These are phyloP conservation scores for Pegoplata infirma DNA, from an alignment of 2,888 invertebrate genomes.

Conservation along the genomic window DNA sequence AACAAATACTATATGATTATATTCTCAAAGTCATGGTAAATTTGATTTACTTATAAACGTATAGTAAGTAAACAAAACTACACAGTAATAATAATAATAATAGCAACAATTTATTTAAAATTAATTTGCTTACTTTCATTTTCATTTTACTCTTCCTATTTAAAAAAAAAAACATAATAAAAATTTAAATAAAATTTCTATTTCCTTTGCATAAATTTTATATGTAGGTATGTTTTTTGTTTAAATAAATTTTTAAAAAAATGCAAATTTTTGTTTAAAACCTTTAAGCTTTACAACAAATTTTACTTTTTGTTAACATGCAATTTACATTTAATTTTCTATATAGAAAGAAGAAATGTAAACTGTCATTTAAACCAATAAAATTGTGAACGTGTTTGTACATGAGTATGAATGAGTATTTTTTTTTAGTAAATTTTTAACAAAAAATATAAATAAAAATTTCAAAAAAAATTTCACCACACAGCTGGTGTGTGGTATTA, in stretches of 20 bases:
- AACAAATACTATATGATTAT: neutral
- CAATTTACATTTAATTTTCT: slow-evolving; percentile 47
- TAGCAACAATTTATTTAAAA: slow-evolving; percentile 5
- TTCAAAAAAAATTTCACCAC: slow-evolving; percentile 55
- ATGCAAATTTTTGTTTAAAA: slow-evolving; percentile 39
- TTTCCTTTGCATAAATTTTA: slow-evolving; percentile 40
- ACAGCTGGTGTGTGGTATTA: slow-evolving; percentile 32
- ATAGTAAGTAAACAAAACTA: neutral
- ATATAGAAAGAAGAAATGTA: slow-evolving; percentile 20
- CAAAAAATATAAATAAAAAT: slow-evolving; percentile 18
- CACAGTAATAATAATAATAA: neutral
- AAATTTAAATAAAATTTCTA: slow-evolving; percentile 34
- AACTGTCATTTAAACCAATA: slow-evolving; percentile 50
- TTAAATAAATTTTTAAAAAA: slow-evolving; percentile 21
- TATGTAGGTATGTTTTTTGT: neutral
- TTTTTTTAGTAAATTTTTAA: slow-evolving; percentile 30
- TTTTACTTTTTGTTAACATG: slow-evolving; percentile 39
- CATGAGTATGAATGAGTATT: slow-evolving; percentile 22
- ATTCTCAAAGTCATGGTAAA: neutral
- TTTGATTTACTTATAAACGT: neutral
- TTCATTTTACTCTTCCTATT: slow-evolving; percentile 18
- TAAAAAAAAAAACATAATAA: neutral
- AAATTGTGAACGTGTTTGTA: slow-evolving; percentile 12
- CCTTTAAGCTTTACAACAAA: slow-evolving; percentile 9
- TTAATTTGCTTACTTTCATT: slow-evolving; percentile 45